A percentile compares a stretch with the other conserved stretches of the same genome.
Conservation (phyloP, 2,113 vertebrate genomes). For the Pogonocichla stellata region DNA sequence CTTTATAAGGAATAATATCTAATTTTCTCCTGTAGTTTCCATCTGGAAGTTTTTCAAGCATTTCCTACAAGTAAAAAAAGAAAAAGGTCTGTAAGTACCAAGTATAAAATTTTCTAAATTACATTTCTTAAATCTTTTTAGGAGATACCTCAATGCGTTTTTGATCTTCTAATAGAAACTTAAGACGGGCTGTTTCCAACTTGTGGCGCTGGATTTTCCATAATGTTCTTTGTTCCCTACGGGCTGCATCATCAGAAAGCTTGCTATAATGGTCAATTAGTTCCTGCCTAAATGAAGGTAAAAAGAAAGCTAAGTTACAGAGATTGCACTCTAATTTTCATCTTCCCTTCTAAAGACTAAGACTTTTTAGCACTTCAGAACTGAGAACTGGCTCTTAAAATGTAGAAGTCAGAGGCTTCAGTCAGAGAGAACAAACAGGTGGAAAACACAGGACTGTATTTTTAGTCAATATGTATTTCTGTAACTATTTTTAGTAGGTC, state of each 20-base stretch:
- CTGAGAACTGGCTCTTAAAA: neutral
- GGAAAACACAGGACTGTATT: neutral
- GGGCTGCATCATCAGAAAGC: constrained; percentile 89
- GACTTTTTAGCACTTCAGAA: neutral
- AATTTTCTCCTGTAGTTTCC: constrained; percentile 62
- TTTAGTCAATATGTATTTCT: neutral
- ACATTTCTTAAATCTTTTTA: neutral
- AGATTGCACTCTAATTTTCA: neutral
- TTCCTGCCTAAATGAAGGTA: constrained; percentile 81
- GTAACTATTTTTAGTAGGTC: neutral
- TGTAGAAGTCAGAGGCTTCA: neutral
- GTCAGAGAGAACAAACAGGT: neutral
- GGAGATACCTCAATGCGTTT: constrained; percentile 74
- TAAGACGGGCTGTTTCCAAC: constrained; percentile 77
- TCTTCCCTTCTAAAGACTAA: neutral
- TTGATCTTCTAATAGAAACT: constrained; percentile 81
- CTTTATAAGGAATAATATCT: constrained; percentile 31
- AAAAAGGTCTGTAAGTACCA: neutral
- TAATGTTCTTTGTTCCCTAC: constrained; percentile 84
- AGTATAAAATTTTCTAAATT: neutral
- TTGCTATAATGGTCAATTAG: constrained; percentile 90
- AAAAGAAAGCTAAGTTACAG: neutral
- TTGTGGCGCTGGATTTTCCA: constrained; percentile 89
- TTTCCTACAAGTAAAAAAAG: constrained; percentile 42
- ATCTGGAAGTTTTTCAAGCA: constrained; percentile 78